phyloP scores from a whole-genome alignment of 2,797 vertebrate species.

The Mionectes olivaceus region DNA sequence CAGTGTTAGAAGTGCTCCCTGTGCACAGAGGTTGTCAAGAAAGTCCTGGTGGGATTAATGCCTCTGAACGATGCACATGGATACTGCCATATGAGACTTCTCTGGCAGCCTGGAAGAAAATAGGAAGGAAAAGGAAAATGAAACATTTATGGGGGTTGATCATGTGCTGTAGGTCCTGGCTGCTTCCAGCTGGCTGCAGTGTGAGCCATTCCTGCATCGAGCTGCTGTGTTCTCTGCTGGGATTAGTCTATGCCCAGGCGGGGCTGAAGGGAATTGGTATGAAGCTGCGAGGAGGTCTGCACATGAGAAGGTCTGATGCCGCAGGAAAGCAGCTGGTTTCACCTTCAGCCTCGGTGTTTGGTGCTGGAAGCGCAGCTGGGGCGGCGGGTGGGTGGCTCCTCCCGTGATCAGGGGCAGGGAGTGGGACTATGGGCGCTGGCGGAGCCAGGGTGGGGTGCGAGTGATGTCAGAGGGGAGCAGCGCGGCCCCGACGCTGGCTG shows the following conservation, averaged over 20 bases:
- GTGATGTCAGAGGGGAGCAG: neutral
- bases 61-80: neutral
- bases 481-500: rapidly evolving
- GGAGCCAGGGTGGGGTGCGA: neutral
- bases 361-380: neutral
- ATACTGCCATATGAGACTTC: neutral
- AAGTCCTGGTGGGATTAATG: neutral
- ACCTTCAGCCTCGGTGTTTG: neutral
- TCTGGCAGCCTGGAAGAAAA: neutral
- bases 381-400: neutral
- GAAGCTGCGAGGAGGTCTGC: rapidly evolving
- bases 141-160: rapidly evolving
- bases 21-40: neutral
- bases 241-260: neutral
- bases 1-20: neutral
- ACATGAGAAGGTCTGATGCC: rapidly evolving
- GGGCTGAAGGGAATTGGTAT: neutral
- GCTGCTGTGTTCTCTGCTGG: neutral
- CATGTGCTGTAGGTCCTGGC: neutral
- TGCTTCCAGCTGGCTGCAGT: neutral
- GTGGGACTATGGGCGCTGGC: neutral
- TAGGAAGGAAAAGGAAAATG: neutral
- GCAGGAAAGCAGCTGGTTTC: neutral
- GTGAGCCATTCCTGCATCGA: neutral
- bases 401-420: neutral